Evolutionary conservation across 2,113 vertebrate species (phyloP).

Genomic region (Potamarius usumacintae): DNA sequence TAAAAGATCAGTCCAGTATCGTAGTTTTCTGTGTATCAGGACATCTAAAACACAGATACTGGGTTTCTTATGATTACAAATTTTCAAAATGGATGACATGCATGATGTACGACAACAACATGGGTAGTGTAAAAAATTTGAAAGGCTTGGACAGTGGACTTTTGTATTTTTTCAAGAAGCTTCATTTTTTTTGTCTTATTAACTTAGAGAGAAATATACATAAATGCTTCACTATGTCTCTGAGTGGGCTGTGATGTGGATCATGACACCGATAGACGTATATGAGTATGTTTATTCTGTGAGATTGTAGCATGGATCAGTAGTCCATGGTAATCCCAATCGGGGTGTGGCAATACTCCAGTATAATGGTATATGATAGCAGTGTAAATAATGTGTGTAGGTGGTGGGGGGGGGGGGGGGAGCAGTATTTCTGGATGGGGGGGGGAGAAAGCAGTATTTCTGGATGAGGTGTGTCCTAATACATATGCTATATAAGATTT

Average conservation of each 20-base stretch:
- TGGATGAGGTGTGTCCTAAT: neutral
- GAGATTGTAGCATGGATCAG: constrained; percentile 26
- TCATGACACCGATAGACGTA: neutral
- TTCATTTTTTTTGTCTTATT: no score
- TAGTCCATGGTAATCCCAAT: neutral
- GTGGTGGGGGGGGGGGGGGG: no score
- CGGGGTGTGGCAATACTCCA: neutral
- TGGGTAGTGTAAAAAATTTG: no score
- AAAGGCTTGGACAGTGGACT: neutral
- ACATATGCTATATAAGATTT: neutral
- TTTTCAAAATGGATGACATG: neutral
- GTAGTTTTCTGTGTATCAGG: neutral
- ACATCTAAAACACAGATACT: neutral
- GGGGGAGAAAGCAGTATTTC: neutral
- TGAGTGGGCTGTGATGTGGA: neutral
- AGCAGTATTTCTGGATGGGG: no score
- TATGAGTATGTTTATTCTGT: neutral
- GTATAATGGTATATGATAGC: neutral
- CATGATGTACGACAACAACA: neutral
- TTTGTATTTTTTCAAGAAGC: neutral
- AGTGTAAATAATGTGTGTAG: no score
- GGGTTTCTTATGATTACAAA: neutral
- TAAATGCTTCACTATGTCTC: no score
- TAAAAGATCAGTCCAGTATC: neutral
- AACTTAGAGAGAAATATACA: neutral